These are phyloP conservation scores for Actenoides hombroni DNA, from an alignment of 2,113 vertebrate genomes.

Conservation along the genomic window DNA sequence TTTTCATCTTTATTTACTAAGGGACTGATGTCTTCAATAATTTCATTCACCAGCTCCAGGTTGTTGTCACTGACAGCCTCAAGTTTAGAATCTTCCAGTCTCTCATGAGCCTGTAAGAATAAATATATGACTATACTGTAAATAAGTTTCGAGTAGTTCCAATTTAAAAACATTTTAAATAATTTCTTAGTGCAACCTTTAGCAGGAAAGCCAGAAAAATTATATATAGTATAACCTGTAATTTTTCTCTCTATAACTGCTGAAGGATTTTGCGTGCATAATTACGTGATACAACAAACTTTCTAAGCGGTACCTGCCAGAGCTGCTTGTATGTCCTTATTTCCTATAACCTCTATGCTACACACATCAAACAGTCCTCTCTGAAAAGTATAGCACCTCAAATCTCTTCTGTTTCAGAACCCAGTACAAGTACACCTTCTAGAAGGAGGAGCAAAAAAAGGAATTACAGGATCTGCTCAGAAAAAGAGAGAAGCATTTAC, in stretches of 20 bases:
- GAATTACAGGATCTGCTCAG: background rate
- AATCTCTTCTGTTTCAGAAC: background rate
- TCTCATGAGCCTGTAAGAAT: conserved; percentile 88
- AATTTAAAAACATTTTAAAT: background rate
- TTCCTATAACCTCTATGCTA: background rate
- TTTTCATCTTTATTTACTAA: conserved; percentile 82
- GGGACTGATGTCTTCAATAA: conserved; percentile 89
- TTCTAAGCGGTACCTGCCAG: background rate
- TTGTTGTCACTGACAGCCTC: conserved; percentile 94
- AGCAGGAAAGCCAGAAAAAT: background rate
- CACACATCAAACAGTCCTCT: background rate
- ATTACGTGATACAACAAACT: background rate
- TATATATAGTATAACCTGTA: background rate
- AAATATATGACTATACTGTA: background rate
- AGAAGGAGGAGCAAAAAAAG: background rate
- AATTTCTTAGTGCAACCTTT: background rate
- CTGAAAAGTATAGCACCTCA: background rate
- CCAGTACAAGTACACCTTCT: background rate
- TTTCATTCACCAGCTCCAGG: conserved; percentile 90
- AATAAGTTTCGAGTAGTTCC: background rate
- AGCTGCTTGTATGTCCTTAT: background rate
- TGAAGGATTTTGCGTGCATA: background rate
- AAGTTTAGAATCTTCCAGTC: conserved; percentile 91
- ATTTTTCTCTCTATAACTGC: background rate
- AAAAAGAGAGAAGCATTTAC: background rate